These are phyloP conservation scores for Bombus waltoni DNA, from an alignment of 1,140 invertebrate species.

Conservation along the genomic window DNA sequence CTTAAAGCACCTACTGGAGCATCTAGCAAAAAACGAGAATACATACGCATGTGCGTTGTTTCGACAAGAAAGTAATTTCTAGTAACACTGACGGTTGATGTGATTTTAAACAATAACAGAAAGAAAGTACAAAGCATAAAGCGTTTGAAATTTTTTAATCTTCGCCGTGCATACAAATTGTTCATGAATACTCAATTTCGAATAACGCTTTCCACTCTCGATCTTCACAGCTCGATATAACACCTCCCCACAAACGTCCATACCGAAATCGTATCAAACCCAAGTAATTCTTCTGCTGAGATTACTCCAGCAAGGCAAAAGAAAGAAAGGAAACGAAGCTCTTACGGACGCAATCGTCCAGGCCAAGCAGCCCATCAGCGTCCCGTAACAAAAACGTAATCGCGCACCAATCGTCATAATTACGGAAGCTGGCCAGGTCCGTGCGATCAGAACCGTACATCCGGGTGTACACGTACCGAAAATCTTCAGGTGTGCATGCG, in stretches of 20 bases:
- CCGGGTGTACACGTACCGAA: slow-evolving; percentile 7
- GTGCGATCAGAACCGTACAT: slow-evolving; percentile 10
- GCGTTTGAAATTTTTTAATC: too few relatives aligned
- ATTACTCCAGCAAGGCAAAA: neutral
- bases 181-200: too few relatives aligned
- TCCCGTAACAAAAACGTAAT: slow-evolving; percentile 9
- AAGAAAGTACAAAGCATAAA: too few relatives aligned
- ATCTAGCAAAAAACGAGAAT: too few relatives aligned
- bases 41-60: too few relatives aligned
- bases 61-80: too few relatives aligned
- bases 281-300: neutral
- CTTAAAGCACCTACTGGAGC: too few relatives aligned
- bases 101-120: too few relatives aligned
- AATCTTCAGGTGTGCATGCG: neutral
- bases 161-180: too few relatives aligned
- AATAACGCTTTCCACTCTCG: too few relatives aligned
- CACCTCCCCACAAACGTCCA: neutral
- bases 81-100: too few relatives aligned
- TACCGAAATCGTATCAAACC: neutral
- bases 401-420: slow-evolving; percentile 24
- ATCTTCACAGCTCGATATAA: neutral
- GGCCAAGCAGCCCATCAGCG: neutral
- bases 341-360: neutral
- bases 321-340: neutral
- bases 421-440: slow-evolving; percentile 4